Evolutionary conservation across 2,113 vertebrate species (phyloP).

Genomic region (Carassius gibelio): DNA sequence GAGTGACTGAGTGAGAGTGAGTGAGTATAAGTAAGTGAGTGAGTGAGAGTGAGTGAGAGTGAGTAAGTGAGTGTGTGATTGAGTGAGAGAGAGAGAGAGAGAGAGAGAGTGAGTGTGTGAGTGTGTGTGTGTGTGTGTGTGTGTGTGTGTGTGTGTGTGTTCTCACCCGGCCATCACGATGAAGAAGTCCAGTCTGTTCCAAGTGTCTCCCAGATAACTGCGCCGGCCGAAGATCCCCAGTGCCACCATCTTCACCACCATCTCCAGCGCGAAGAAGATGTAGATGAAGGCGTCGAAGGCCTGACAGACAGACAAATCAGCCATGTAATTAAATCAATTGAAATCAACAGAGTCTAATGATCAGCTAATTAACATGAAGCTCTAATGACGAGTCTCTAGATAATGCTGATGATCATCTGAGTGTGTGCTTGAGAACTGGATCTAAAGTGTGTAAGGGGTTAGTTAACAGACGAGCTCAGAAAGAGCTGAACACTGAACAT

Average conservation of each 20-base stretch:
- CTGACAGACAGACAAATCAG: slow-evolving; percentile 47
- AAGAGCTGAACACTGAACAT: not conserved
- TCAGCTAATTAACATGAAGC: not conserved
- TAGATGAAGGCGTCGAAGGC: slow-evolving; percentile 79
- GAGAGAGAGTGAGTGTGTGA: too few relatives aligned
- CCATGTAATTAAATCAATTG: not conserved
- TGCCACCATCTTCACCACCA: slow-evolving; percentile 84
- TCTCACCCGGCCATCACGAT: slow-evolving; percentile 91
- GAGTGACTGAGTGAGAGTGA: too few relatives aligned
- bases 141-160: too few relatives aligned
- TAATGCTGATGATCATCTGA: not conserved
- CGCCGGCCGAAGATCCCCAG: slow-evolving; percentile 96
- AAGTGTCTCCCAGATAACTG: slow-evolving; percentile 96
- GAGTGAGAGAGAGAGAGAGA: too few relatives aligned
- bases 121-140: too few relatives aligned
- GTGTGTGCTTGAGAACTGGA: not conserved
- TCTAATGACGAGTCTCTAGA: not conserved
- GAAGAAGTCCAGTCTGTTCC: slow-evolving; percentile 98
- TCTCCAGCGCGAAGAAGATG: slow-evolving; percentile 82
- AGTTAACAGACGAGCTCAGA: not conserved
- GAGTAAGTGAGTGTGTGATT: too few relatives aligned
- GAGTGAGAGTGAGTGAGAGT: too few relatives aligned
- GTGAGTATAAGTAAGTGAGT: too few relatives aligned
- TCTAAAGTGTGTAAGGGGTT: not conserved
- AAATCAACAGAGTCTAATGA: not conserved